Base-by-base conservation (phyloP, 2,113 vertebrate species). In the Cyanoliseus patagonus region DNA sequence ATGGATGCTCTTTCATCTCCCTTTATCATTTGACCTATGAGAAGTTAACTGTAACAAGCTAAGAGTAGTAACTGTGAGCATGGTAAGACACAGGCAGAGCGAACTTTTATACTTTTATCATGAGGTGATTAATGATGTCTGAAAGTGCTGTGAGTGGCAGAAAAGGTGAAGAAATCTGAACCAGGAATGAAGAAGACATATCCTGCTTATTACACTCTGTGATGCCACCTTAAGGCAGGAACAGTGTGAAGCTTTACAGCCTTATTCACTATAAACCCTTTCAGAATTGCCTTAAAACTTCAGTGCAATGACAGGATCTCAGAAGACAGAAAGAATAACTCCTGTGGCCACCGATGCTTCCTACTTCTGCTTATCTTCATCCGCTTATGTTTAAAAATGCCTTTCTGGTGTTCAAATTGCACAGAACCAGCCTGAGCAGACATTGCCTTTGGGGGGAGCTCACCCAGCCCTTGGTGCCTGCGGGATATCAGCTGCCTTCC, bases 301-400 rank as follows among this genome's bases (percentile, higher is more conserved):
- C 53, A 27, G 0, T 1, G 63, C 10, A 46, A 23, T 13, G 64
- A 70, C 86, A 67, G 70, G 57, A 69, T 53, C 49, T 74, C 59
- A 28, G 76, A 47, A 63, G 59, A 47, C 1, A 28, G 61, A 53
- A 6, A 55, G 64, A 90, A 59, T 18, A 93, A 83, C 37, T 55
- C 28, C 19, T 2, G 53, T 20, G 72, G 53, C 63, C 90, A 47
- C 59, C 23, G 61, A 81, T 39, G 64, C 76, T 83, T 81, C 76
- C 64, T 74, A 9, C 17, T 70, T 55, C 51, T 59, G 74, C 92
- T 93, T 74, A 83, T 86, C 92, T 94, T 94, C 76, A 49, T 86
- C 83, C 67, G 4, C 33, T 94, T 66, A 28, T 4, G 6, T 33
- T 62, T 35, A 86, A 86, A 35, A 35, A 35, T 24, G 22, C 67